phyloP scores from a whole-genome alignment of 2,797 vertebrate species.

The Clamator glandarius region DNA sequence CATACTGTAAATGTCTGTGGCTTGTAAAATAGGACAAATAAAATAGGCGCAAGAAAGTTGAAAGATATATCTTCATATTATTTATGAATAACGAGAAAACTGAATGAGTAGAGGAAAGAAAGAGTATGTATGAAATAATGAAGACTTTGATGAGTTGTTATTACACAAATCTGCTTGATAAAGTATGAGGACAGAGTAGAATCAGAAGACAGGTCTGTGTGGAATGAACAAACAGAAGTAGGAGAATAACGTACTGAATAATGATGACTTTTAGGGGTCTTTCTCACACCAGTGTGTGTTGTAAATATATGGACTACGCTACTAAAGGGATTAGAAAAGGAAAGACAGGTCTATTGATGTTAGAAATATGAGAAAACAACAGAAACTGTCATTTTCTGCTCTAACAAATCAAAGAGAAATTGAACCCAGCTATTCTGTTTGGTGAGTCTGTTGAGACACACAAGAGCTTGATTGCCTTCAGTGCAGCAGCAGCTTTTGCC shows the following conservation, averaged over 20 bases:
- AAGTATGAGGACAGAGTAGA: conserved; percentile 63
- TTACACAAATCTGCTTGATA: conserved; percentile 69
- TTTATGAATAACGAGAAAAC: conserved; percentile 75
- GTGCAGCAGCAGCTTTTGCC: not conserved
- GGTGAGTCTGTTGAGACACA: conserved; percentile 15
- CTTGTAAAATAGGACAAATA: conserved; percentile 72
- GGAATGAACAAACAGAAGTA: conserved; percentile 58
- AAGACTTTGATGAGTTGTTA: conserved; percentile 76
- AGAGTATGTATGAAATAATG: conserved; percentile 70
- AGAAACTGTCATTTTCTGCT: conserved; percentile 26
- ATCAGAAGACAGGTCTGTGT: conserved; percentile 53
- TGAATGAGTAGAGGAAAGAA: conserved; percentile 61
- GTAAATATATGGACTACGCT: conserved; percentile 48
- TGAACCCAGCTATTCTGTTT: conserved; percentile 4
- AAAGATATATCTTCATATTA: conserved; percentile 71
- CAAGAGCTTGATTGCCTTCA: not conserved
- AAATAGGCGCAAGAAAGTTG: conserved; percentile 55
- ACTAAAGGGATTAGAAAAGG: conserved; percentile 50
- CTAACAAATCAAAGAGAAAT: conserved; percentile 62
- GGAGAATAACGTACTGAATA: conserved; percentile 38
- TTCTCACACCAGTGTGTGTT: not conserved
- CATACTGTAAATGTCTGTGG: conserved; percentile 51
- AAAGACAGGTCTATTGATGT: conserved; percentile 22
- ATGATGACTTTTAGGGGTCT: conserved; percentile 34
- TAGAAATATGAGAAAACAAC: conserved; percentile 47